A percentile compares a stretch with the other conserved stretches of the same genome.
Evolutionary conservation across 2,113 vertebrate genomes (phyloP).

Genomic region (Astur gentilis): DNA sequence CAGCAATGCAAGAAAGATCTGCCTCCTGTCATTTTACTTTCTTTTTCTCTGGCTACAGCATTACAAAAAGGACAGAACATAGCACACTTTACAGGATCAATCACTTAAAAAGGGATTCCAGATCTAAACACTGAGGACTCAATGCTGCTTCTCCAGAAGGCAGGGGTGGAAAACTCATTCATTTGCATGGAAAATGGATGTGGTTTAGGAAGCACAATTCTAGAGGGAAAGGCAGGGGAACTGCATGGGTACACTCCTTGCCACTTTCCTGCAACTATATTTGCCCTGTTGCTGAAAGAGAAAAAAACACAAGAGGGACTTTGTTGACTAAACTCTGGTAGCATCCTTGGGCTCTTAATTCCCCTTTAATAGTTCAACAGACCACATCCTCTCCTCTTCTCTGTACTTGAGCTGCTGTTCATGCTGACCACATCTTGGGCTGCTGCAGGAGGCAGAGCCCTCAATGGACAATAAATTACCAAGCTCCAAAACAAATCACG

Average conservation of each 20-base stretch:
- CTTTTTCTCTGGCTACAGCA: not conserved
- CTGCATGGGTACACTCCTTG: not conserved
- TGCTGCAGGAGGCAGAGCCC: not conserved
- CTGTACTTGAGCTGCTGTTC: not conserved
- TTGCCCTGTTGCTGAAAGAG: not conserved
- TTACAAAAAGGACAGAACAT: not conserved
- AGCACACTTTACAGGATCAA: not conserved
- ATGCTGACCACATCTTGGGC: not conserved
- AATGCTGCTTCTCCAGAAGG: not conserved
- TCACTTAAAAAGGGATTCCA: not conserved
- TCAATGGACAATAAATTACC: not conserved
- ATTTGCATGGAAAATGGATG: not conserved
- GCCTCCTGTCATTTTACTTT: not conserved
- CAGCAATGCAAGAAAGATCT: not conserved
- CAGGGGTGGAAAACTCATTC: not conserved
- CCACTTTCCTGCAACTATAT: not conserved
- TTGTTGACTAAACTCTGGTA: not conserved
- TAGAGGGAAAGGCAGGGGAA: not conserved
- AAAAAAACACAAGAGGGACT: not conserved
- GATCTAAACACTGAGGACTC: not conserved
- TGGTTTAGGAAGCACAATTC: not conserved
- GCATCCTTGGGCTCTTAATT: not conserved
- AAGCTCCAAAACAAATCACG: not conserved
- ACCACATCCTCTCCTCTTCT: not conserved
- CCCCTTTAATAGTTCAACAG: not conserved